Evolutionary conservation across 2,113 vertebrate species (phyloP), one percentile per base, ranked within the genome.

Genomic region (Cervus canadensis): DNA sequence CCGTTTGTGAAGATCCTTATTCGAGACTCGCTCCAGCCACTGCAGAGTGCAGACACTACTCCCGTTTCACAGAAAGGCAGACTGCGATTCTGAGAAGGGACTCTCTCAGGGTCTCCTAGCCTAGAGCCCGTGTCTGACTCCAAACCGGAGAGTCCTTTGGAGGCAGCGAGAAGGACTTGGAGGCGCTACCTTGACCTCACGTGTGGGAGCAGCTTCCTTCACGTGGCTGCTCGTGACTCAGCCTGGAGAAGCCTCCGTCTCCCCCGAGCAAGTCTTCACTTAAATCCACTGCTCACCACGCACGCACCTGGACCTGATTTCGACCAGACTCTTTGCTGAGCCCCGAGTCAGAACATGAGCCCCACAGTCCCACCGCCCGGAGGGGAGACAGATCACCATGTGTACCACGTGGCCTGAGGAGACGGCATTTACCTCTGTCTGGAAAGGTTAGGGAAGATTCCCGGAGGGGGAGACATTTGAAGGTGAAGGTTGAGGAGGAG

Each of bases 381-480:
- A 6, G 50, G 4, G 62, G 67, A 30, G 50, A 36, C n/a, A n/a
- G 62, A 43, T 7, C 5, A 21, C 52, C 2, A 0, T 1, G 71
- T 0, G 13, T 43, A 19, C 50, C 50, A 0, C 3, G 26, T 26
- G 50, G 82, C 88, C 78, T 19, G 0, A 25, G 25, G 88, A 91
- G 85, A 45, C 48, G 0, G 87, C 33, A 5, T 9, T 40, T 43
- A 40, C 83, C 87, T 94, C 91, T 40, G 74, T 33, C 89, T 87
- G 92, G 78, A 97, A 93, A 97, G 98, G 98, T 97, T 60, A 95
- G 87, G 62, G 78, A 36, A 52, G 96, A 92, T 40, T 97, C 97
- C 97, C 95, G 23, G 94, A 74, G 94, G 62, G 81, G 64, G 56
- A 92, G 95, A 59, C 96, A 97, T 97, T 96, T 95, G 92, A 87